A percentile compares a stretch with the other conserved stretches of the same genome.
Conservation (phyloP, 2,888 invertebrate species). For the Protonemura montana region DNA sequence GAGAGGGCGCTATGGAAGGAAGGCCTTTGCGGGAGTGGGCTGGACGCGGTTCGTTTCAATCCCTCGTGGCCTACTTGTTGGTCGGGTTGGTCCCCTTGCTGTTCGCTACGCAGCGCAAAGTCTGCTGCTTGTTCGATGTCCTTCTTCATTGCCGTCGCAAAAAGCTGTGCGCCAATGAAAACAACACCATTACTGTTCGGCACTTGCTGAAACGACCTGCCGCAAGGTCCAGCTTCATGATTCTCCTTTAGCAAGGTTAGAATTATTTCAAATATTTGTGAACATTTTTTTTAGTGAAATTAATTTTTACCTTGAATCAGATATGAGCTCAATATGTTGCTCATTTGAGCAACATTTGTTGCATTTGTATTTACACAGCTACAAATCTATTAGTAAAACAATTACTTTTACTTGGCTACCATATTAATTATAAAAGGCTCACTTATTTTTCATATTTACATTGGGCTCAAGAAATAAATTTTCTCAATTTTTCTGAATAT, state of each 20-base stretch:
- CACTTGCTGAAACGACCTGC: not conserved
- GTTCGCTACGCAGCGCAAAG: constrained; percentile 55
- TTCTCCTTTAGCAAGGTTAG: not conserved
- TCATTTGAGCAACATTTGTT: too few relatives aligned
- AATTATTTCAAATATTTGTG: too few relatives aligned
- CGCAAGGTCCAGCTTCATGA: not conserved
- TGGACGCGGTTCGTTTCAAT: constrained; percentile 1
- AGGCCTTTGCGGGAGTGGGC: constrained; percentile 7
- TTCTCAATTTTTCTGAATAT: not conserved
- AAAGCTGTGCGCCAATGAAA: constrained; percentile 64
- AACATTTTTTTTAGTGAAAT: too few relatives aligned
- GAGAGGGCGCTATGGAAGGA: constrained; percentile 39
- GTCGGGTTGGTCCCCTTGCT: not conserved
- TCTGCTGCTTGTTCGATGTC: constrained; percentile 70
- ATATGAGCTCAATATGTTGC: too few relatives aligned
- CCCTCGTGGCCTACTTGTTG: not conserved
- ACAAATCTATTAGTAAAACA: not conserved
- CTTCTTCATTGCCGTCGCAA: constrained; percentile 80
- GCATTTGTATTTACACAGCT: not conserved
- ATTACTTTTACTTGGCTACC: not conserved
- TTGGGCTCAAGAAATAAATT: not conserved
- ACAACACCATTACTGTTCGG: constrained; percentile 8
- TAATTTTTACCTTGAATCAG: too few relatives aligned
- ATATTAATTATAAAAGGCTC: not conserved
- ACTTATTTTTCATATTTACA: not conserved